phyloP scores from a whole-genome alignment of 2,113 vertebrate genomes.

The Lucifuga dentata region DNA sequence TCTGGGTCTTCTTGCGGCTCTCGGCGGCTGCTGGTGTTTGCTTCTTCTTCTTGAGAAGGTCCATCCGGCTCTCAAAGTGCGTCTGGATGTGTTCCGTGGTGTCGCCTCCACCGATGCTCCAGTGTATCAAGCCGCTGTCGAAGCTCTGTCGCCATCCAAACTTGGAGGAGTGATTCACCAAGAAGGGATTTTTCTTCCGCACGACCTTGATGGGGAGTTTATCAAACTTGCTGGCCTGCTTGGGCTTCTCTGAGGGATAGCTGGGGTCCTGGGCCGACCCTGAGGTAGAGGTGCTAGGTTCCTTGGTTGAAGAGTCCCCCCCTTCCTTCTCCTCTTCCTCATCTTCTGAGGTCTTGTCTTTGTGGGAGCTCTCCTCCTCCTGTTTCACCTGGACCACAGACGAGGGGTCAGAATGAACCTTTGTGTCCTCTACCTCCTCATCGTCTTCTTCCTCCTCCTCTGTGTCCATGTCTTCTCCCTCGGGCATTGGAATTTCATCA shows the following conservation, averaged over 20 bases:
- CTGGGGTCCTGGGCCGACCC: slow-evolving; percentile 63
- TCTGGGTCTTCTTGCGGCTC: slow-evolving; percentile 80
- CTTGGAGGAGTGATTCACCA: slow-evolving; percentile 89
- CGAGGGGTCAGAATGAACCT: slow-evolving; percentile 8
- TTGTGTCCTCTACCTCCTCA: slow-evolving; percentile 74
- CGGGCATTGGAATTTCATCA: slow-evolving; percentile 84
- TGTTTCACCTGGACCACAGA: slow-evolving; percentile 71
- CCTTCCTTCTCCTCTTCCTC: slow-evolving; percentile 64
- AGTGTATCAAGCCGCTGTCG: slow-evolving; percentile 95
- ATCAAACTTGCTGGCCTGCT: slow-evolving; percentile 94
- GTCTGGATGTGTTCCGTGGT: slow-evolving; percentile 99
- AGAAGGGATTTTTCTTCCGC: slow-evolving; percentile 92
- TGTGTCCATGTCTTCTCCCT: slow-evolving; percentile 81
- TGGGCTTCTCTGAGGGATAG: slow-evolving; percentile 85
- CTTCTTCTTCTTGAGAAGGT: slow-evolving; percentile 85
- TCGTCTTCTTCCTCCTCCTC: slow-evolving; percentile 84
- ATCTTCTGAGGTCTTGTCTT: slow-evolving; percentile 64
- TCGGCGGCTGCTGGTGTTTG: slow-evolving; percentile 63
- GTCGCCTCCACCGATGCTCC: slow-evolving; percentile 97
- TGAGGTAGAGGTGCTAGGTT: slow-evolving; percentile 62
- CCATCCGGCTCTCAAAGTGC: slow-evolving; percentile 93
- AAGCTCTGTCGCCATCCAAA: slow-evolving; percentile 94
- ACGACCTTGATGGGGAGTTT: slow-evolving; percentile 95
- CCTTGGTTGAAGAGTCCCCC: slow-evolving; percentile 55
- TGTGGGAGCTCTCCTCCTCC: slow-evolving; percentile 72